These are phyloP conservation scores for Leptarthrus brevirostris DNA, from an alignment of 2,888 invertebrate genomes.

Conservation along the genomic window DNA sequence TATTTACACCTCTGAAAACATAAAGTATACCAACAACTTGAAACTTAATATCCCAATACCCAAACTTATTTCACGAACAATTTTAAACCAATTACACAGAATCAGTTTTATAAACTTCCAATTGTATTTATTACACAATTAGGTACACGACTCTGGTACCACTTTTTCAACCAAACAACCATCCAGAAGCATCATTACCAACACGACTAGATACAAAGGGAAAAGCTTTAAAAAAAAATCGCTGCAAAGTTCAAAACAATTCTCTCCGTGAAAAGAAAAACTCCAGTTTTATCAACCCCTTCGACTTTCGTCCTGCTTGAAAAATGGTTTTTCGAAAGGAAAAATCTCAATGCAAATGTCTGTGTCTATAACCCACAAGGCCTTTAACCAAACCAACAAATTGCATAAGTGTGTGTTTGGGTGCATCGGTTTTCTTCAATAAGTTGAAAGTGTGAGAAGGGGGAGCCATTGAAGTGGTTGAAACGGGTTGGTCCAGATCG, in stretches of 20 bases:
- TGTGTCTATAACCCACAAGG: background rate
- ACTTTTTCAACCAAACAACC: no score
- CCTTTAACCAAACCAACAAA: background rate
- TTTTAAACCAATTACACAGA: no score
- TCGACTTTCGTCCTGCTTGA: background rate
- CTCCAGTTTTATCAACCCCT: background rate
- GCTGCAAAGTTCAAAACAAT: background rate
- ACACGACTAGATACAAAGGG: no score
- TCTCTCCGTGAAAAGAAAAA: background rate
- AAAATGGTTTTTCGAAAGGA: background rate
- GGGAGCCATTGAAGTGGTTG: background rate
- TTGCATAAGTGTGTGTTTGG: background rate
- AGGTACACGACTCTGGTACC: no score
- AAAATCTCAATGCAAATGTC: background rate
- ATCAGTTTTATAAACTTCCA: no score
- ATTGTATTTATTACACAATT: no score
- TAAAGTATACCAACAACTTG: no score
- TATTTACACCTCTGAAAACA: no score
- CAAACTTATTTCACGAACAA: no score
- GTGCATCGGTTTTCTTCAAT: background rate
- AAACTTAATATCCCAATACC: no score
- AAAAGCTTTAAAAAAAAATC: conserved; percentile 1
- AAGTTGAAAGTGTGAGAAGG: background rate
- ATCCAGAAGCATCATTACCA: no score
- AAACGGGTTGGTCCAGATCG: background rate